A percentile compares a stretch with the other conserved stretches of the same genome.
These are phyloP conservation scores for Chloroceryle amazona DNA, from an alignment of 2,797 vertebrate genomes.

Conservation along the genomic window DNA sequence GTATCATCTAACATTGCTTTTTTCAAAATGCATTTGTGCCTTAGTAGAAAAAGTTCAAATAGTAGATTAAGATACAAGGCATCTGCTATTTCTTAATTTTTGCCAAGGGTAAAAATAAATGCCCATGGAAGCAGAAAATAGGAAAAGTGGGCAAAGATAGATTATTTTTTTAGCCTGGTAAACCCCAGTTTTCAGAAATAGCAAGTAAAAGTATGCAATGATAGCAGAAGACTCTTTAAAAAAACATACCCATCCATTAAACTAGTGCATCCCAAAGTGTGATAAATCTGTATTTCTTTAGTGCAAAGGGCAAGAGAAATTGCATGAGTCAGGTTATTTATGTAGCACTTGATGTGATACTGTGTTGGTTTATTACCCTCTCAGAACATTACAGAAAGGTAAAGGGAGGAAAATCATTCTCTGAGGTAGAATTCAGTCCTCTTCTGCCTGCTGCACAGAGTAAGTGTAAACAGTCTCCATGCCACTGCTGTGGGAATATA, in stretches of 20 bases:
- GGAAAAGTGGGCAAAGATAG: not conserved
- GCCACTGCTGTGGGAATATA: not conserved
- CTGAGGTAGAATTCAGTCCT: not conserved
- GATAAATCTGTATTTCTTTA: not conserved
- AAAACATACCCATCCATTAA: not conserved
- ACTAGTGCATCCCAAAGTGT: not conserved
- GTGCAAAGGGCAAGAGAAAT: not conserved
- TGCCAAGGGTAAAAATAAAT: not conserved
- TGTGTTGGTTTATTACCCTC: not conserved
- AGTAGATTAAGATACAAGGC: not conserved
- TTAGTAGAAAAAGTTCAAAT: not conserved
- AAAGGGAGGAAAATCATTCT: not conserved
- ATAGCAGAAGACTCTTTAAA: not conserved
- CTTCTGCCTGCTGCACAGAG: not conserved
- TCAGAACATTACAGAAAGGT: not conserved
- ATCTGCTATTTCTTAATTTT: not conserved
- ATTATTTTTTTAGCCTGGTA: not conserved
- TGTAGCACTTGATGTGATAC: not conserved
- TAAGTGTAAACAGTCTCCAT: not conserved
- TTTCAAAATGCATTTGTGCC: not conserved
- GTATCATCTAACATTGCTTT: not conserved
- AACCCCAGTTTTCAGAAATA: not conserved
- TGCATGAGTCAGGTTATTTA: not conserved
- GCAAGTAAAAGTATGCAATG: not conserved
- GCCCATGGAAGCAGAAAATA: not conserved